These are phyloP conservation scores for Catharus minimus DNA, from an alignment of 2,113 vertebrate species.

Conservation along the genomic window DNA sequence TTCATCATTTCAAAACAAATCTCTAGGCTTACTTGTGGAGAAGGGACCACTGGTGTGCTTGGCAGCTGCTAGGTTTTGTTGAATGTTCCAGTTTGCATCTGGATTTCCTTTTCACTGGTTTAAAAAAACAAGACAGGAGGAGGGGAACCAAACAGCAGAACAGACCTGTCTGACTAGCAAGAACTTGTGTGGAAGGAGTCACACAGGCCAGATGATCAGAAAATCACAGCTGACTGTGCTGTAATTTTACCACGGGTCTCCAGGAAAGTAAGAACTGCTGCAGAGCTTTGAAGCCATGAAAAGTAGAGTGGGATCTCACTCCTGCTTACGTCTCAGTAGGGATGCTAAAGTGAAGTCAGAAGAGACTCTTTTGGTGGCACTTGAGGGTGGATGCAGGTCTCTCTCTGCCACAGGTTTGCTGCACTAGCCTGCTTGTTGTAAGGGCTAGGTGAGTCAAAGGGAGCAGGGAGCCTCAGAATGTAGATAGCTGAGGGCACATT, in stretches of 20 bases:
- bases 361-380: neutral
- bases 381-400: neutral
- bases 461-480: neutral
- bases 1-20: slow-evolving; percentile 25
- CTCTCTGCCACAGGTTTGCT: neutral
- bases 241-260: neutral
- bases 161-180: neutral
- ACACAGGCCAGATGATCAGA: neutral
- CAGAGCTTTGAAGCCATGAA: neutral
- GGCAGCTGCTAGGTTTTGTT: slow-evolving; percentile 21
- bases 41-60: slow-evolving; percentile 31
- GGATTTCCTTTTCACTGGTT: slow-evolving; percentile 26
- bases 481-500: neutral
- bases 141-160: neutral
- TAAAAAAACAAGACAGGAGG: slow-evolving; percentile 36
- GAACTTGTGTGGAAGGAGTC: neutral
- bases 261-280: neutral
- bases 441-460: neutral
- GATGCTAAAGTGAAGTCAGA: neutral
- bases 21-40: slow-evolving; percentile 27
- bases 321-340: neutral
- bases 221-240: neutral
- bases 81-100: slow-evolving; percentile 29
- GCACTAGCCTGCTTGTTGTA: neutral
- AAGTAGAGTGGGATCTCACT: neutral